These are phyloP conservation scores for Cathartes aura DNA, from an alignment of 2,113 vertebrate genomes.

Conservation along the genomic window DNA sequence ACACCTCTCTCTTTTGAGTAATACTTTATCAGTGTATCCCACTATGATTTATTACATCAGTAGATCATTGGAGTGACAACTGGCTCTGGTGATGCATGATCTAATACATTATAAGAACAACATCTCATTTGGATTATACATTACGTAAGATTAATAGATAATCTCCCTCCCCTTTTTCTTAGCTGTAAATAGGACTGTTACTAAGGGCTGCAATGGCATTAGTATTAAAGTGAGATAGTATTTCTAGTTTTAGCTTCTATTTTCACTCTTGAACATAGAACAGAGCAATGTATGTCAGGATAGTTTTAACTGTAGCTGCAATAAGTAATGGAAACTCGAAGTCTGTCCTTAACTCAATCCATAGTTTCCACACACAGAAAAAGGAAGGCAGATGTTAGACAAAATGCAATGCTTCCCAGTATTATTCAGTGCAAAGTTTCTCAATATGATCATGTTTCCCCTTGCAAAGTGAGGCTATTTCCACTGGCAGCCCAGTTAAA, in stretches of 20 bases:
- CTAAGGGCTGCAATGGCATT: background rate
- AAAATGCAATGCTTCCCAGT: background rate
- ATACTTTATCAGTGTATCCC: constrained; percentile 57
- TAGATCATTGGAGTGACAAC: constrained; percentile 65
- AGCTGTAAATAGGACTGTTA: background rate
- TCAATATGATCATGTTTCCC: background rate
- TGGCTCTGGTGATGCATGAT: constrained; percentile 70
- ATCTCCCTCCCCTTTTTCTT: background rate
- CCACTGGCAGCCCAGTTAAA: background rate
- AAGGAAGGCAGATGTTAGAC: background rate
- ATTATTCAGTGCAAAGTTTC: background rate
- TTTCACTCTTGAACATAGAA: background rate
- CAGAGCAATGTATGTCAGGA: background rate
- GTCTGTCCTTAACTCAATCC: background rate
- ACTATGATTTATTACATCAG: constrained; percentile 69
- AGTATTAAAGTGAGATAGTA: background rate
- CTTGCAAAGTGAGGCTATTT: background rate
- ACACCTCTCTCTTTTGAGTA: constrained; percentile 47
- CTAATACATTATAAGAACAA: constrained; percentile 73
- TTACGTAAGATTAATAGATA: constrained; percentile 33
- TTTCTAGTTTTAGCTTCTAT: background rate
- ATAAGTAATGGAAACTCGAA: background rate
- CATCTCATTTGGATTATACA: constrained; percentile 54
- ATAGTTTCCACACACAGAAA: background rate
- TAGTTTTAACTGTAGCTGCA: background rate